Evolutionary conservation across 2,888 invertebrate genomes (phyloP).

Genomic region (Chrysina gloriosa): DNA sequence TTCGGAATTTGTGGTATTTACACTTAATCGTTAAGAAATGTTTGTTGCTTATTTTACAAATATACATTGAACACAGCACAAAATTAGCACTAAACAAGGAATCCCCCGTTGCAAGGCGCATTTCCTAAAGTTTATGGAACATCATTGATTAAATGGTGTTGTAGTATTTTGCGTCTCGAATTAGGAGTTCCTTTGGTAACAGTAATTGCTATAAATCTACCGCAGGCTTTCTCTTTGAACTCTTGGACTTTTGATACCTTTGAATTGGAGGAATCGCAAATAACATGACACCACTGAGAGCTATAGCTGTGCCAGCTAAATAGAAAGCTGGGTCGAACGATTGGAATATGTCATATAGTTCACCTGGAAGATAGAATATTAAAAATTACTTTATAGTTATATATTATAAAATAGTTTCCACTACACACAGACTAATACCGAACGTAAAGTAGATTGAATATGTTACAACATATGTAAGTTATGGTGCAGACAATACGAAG

Average conservation of each 20-base stretch:
- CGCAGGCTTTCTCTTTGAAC: constrained; percentile 35
- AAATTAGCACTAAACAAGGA: not conserved
- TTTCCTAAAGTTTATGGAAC: not conserved
- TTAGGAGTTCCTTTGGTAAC: constrained; percentile 41
- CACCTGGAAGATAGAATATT: constrained; percentile 71
- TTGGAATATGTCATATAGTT: constrained; percentile 79
- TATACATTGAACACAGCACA: constrained; percentile 24
- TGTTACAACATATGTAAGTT: no score
- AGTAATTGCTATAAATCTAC: constrained; percentile 58
- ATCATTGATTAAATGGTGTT: constrained; percentile 31
- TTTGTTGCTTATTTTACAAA: not conserved
- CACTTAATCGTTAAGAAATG: constrained; percentile 6
- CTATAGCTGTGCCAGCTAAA: constrained; percentile 87
- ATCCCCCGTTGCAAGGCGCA: not conserved
- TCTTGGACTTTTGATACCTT: constrained; percentile 61
- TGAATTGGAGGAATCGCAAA: constrained; percentile 84
- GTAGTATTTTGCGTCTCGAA: constrained; percentile 37
- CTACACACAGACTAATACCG: no score
- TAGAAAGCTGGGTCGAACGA: constrained; percentile 91
- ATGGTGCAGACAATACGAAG: no score
- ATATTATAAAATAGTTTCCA: no score
- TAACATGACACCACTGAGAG: constrained; percentile 87
- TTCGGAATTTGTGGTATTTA: not conserved
- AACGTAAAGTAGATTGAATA: no score
- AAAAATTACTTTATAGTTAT: not conserved